Conservation (phyloP, 2,797 vertebrate species). For the Gymnopithys bicolor region DNA sequence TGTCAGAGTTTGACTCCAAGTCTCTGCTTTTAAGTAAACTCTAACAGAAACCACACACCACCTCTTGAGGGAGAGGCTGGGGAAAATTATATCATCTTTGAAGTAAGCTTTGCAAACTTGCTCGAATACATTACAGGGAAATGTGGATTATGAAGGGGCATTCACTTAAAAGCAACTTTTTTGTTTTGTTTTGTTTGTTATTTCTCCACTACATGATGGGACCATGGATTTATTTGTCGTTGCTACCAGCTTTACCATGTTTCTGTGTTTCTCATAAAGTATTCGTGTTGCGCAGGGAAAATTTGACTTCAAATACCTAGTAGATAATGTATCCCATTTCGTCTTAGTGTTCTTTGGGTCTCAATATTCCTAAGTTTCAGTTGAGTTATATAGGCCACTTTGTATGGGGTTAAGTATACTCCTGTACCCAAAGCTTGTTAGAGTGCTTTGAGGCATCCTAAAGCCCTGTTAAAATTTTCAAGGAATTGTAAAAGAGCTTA, state of each 20-base stretch:
- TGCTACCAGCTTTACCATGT: neutral
- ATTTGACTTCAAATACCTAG: neutral
- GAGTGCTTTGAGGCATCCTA: neutral
- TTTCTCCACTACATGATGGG: accelerated
- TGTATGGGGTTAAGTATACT: neutral
- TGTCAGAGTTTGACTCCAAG: slow-evolving; percentile 18
- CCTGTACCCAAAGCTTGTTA: neutral
- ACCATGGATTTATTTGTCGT: neutral
- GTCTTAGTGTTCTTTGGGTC: neutral
- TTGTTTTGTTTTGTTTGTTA: neutral
- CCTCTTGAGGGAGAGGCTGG: slow-evolving; percentile 38
- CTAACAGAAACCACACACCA: slow-evolving; percentile 24
- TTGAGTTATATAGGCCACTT: neutral
- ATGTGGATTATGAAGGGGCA: neutral
- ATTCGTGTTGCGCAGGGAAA: neutral
- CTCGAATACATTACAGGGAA: neutral
- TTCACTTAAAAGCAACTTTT: neutral
- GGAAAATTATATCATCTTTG: slow-evolving; percentile 8
- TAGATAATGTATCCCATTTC: neutral
- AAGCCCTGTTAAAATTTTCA: neutral
- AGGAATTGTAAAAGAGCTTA: neutral
- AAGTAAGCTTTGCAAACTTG: slow-evolving; percentile 1
- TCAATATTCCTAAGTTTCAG: neutral
- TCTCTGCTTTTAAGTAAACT: slow-evolving; percentile 25
- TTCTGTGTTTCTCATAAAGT: neutral